A percentile compares a stretch with the other conserved stretches of the same genome.
Conservation (phyloP, 2,113 vertebrate genomes). For the Pseudonaja textilis region DNA sequence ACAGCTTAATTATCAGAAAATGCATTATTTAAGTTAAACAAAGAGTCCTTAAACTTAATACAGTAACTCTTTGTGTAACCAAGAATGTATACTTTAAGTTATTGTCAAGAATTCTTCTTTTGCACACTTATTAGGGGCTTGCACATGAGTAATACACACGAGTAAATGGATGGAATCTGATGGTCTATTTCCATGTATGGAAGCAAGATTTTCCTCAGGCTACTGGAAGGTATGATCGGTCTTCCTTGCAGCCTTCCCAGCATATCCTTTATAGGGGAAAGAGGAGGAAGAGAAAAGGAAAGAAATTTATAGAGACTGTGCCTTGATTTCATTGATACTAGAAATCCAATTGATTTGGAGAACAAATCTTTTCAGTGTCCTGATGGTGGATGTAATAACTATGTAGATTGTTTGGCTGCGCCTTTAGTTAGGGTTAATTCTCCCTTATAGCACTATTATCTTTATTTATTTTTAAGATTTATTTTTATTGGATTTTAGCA, state of each 20-base stretch:
- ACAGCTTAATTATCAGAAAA: slow-evolving; percentile 43
- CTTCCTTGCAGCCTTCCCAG: not conserved
- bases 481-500: not conserved
- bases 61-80: not conserved
- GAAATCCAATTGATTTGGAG: not conserved
- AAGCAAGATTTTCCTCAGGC: not conserved
- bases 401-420: not conserved
- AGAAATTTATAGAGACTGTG: no score
- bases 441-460: not conserved
- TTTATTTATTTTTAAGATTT: not conserved
- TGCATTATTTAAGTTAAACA: slow-evolving; percentile 50
- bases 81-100: not conserved
- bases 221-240: not conserved
- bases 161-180: not conserved
- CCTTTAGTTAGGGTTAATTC: not conserved
- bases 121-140: not conserved
- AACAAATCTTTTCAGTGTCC: not conserved
- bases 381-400: no score
- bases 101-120: not conserved
- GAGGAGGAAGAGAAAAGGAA: not conserved
- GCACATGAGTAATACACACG: not conserved
- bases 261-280: not conserved
- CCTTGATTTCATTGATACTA: not conserved
- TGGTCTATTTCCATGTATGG: not conserved
- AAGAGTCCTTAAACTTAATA: not conserved